Base-by-base conservation (phyloP, 1,140 invertebrate genomes). In the Antheraea mylitta region DNA sequence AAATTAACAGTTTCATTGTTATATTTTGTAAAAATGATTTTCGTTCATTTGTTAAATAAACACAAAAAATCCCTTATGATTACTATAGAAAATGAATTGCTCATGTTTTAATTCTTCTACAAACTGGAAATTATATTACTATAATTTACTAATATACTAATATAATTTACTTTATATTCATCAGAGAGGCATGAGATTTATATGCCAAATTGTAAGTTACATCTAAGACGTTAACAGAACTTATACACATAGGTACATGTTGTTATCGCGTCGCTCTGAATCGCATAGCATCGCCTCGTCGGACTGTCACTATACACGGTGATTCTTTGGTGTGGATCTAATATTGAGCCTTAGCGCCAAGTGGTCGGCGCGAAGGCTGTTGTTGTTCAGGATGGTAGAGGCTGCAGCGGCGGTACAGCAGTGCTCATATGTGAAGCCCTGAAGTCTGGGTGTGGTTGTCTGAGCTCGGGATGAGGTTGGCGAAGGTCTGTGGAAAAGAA, bases 341-440 rank as follows among this genome's bases (percentile, higher is more conserved):
- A 53, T 53, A 16, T 9, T 61, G 19, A 30, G 70, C 88, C 87
- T 91, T 71, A 89, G 77, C 86, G 86, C 86, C 87, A 90, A 62
- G 66, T 67, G 36, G 77, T 37, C 18, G 86, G 86, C 87, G 85
- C 83, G 76, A 91, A 91, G 87, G 86, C 87, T 58, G 84, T 78
- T 66, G 87, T 72, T 67, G 78, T 87, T 90, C 87, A 90, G 86
- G 91, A 91, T 19, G 88, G 87, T 38, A 91, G 73, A 19, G 90
- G 84, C 74, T 91, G 89, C n/a, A 90, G 76, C 9, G 88, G 82
- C 18, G 85, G 81, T 10, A 86, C 85, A 4, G 79, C 64, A 68
- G 72, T 77, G 74, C 74, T 75, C 79, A 87, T 78, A 72, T 81
- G 82, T 13, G n/a, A 4, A 5, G 71, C 69, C 45, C 87, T 74